Conservation (phyloP, 35 echinoderm and acorn worm species). For the Strongylocentrotus purpuratus region DNA sequence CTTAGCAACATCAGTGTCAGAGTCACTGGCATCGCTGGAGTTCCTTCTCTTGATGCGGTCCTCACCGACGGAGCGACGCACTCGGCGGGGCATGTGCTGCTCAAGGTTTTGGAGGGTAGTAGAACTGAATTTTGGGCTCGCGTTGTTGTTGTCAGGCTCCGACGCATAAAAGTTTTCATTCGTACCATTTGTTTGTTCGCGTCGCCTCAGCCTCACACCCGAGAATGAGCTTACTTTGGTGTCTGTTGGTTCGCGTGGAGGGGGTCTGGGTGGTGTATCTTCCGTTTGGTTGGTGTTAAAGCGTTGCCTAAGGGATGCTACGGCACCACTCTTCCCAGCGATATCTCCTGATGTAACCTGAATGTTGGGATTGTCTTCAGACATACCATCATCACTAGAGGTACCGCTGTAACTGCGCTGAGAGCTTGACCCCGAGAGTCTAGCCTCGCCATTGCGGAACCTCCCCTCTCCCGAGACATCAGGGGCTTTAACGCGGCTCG, state of each 20-base stretch:
- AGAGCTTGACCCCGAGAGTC: neutral
- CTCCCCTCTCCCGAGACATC: neutral
- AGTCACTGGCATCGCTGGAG: constrained; percentile 67
- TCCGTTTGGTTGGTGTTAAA: constrained; percentile 27
- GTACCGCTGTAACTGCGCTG: constrained; percentile 38
- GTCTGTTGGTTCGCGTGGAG: constrained; percentile 15
- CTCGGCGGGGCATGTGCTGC: constrained; percentile 56
- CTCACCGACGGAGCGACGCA: constrained; percentile 65
- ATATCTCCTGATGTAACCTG: neutral
- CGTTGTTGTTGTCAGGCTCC: constrained; percentile 29
- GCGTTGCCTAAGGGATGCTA: constrained; percentile 17
- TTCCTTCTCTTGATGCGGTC: constrained; percentile 50
- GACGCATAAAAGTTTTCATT: constrained; percentile 33
- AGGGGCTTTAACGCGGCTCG: constrained; percentile 23
- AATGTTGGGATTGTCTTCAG: neutral
- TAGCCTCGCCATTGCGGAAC: neutral
- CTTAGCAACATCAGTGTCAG: constrained; percentile 48
- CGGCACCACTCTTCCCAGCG: neutral
- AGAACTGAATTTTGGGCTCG: constrained; percentile 54
- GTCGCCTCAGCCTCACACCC: constrained; percentile 11
- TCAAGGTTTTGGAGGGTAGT: constrained; percentile 65
- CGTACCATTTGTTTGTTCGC: constrained; percentile 24
- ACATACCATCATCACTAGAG: constrained; percentile 33
- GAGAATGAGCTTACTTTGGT: constrained; percentile 30
- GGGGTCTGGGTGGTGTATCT: neutral